Percentiles rank a stretch among this genome's conserved stretches.
These are phyloP conservation scores for Boloria euphrosyne DNA, from an alignment of 2,888 invertebrate species.

Conservation along the genomic window DNA sequence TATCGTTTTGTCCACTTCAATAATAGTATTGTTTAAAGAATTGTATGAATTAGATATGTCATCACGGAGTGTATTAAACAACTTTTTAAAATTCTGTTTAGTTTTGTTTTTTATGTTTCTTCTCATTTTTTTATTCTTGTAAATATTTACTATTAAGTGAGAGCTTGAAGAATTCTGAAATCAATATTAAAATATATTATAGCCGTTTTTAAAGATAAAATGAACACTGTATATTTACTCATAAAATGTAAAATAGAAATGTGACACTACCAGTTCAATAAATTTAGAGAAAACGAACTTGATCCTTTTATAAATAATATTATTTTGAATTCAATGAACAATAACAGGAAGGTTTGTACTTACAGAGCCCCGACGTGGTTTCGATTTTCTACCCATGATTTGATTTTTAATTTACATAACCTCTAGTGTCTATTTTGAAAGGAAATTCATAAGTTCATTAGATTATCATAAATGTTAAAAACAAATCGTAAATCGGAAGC, in stretches of 20 bases:
- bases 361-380: conserved; percentile 21
- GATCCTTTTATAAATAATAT: no score
- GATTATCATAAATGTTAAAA: no score
- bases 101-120: conserved; percentile 43
- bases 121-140: conserved; percentile 46
- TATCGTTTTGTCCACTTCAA: conserved; percentile 43
- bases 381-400: conserved; percentile 30
- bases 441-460: no score
- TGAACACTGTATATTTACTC: neutral
- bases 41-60: conserved; percentile 35
- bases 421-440: no score
- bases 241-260: neutral
- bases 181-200: neutral
- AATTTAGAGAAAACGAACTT: no score
- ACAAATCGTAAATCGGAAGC: no score
- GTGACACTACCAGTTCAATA: no score
- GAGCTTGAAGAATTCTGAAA: conserved; percentile 25
- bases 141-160: conserved; percentile 15
- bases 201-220: neutral
- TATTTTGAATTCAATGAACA: conserved; percentile 5
- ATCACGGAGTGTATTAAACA: conserved; percentile 49
- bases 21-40: conserved; percentile 42
- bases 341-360: conserved; percentile 10
- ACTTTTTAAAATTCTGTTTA: conserved; percentile 46
- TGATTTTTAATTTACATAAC: neutral